Evolutionary conservation across 2,888 invertebrate genomes (phyloP).

Genomic region (Therioaphis trifolii): DNA sequence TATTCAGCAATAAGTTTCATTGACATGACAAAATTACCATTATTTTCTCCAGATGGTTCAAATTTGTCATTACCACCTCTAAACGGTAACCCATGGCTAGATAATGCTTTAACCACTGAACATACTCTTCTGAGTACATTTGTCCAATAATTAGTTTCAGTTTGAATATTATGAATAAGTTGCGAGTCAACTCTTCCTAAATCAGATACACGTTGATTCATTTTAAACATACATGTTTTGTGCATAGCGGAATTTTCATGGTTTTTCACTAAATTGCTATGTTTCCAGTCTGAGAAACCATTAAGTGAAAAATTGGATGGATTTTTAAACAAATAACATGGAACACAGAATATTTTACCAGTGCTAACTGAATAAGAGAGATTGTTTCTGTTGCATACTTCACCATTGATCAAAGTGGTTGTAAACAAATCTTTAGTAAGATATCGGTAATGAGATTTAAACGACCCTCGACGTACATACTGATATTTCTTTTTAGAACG

Average conservation of each 20-base stretch:
- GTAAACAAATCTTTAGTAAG: conserved; percentile 19
- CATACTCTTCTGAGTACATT: background rate
- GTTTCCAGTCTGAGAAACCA: conserved; percentile 43
- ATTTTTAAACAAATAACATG: too few relatives aligned
- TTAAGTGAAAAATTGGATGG: conserved; percentile 25
- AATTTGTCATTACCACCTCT: background rate
- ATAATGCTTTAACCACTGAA: background rate
- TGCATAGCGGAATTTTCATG: conserved; percentile 5
- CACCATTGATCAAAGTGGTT: background rate
- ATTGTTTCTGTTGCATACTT: conserved; percentile 21
- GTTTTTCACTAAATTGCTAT: background rate
- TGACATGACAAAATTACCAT: conserved; percentile 22
- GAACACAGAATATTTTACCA: conserved; percentile 13
- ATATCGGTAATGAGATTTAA: conserved; percentile 3
- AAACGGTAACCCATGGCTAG: too few relatives aligned
- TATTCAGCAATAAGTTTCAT: conserved; percentile 23
- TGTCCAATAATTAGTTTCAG: background rate
- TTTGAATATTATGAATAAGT: background rate
- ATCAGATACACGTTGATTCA: background rate
- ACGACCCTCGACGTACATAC: background rate
- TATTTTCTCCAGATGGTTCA: conserved; percentile 4
- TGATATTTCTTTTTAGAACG: conserved; percentile 6
- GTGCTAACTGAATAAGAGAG: conserved; percentile 22
- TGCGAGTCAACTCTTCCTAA: background rate
- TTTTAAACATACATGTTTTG: background rate